Evolutionary conservation across 2,888 invertebrate species (phyloP), one percentile per base, ranked within the genome.

Genomic region (Rugalucina vietnamica): DNA sequence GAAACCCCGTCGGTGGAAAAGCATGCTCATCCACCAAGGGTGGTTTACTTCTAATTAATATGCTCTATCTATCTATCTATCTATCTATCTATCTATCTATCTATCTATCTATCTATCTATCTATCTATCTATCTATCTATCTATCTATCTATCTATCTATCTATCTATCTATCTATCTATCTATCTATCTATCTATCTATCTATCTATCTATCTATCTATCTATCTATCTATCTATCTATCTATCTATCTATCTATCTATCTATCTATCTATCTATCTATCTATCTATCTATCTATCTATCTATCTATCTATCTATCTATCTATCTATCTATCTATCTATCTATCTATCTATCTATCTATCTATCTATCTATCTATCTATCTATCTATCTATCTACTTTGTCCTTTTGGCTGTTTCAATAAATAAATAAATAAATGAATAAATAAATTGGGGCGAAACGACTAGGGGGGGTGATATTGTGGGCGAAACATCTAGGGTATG

Each of bases 61-160:
- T n/a, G n/a, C n/a, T 50, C 5, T 50, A 50, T 54, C 54, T 54
- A 54, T 54, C 54, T 54, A 54, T 54, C 54, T 54, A 54, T 54
- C 54, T 54, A 54, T 54, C 54, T 54, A 54, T 54, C 54, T 54
- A 54, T 54, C 54, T 54, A 54, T 54, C 54, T 54, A 54, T 54
- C 54, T 54, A 54, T 54, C 54, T 54, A 54, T 54, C 54, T 54
- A 54, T 54, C 54, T 54, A 54, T 54, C 54, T 54, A 54, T 54
- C 54, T 54, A 54, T 54, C 54, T 54, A 54, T 54, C 54, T 54
- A 54, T 54, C 54, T 54, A 54, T 54, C 54, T 54, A 54, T 54
- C 54, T 54, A 54, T 54, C 54, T 54, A 54, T 54, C 54, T 54
- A 54, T 54, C 54, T 54, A 54, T 54, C 54, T 54, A 54, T 54